Evolutionary conservation across 2,888 invertebrate genomes (phyloP), one percentile per base, ranked within the genome.

Genomic region (Rugalucina vietnamica): DNA sequence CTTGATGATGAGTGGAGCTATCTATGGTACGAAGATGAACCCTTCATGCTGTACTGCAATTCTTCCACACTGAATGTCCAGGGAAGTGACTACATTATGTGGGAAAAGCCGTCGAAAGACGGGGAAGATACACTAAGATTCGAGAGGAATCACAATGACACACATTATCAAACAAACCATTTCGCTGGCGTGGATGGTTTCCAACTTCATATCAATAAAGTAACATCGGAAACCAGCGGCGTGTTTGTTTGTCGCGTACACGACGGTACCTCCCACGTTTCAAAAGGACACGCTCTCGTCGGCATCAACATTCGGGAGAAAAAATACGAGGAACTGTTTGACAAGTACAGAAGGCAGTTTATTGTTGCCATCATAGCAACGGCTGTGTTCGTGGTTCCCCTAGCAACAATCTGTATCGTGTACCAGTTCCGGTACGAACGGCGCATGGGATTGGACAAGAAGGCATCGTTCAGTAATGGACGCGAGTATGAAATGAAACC

Each of bases 171-270:
- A 37, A 18, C 65, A 10, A 14, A 43, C 32, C 29, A 21, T 1
- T 29, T n/a, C 24, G 27, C 3, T 18, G 72, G 72, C 3, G 72
- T 72, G 2, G 5, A n/a, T 1, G 72, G 49, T 1, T 49, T 39
- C 18, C n/a, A 72, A 39, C 81, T 91, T 5, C 60, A 65, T 32
- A 80, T 91, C 12, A 86, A 85, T 80, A 81, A 86, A 43, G 78
- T 88, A 1, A 79, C 84, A 29, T 39, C 81, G 2, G 81, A 69
- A 21, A 79, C 87, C 43, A 79, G 86, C 27, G 91, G 90, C 0
- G 86, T 90, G 34, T 91, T 90, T 76, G 57, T 84, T 1, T 91
- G 91, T 79, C 74, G 83, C n/a, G 88, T 88, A 36, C 83, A 79
- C 69, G 76, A 74, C 39, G 36, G 24, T 0, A 69, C 12, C 14